A percentile compares a stretch with the other conserved stretches of the same genome.
Conservation (phyloP, 2,113 vertebrate species). For the Aegypius monachus region DNA sequence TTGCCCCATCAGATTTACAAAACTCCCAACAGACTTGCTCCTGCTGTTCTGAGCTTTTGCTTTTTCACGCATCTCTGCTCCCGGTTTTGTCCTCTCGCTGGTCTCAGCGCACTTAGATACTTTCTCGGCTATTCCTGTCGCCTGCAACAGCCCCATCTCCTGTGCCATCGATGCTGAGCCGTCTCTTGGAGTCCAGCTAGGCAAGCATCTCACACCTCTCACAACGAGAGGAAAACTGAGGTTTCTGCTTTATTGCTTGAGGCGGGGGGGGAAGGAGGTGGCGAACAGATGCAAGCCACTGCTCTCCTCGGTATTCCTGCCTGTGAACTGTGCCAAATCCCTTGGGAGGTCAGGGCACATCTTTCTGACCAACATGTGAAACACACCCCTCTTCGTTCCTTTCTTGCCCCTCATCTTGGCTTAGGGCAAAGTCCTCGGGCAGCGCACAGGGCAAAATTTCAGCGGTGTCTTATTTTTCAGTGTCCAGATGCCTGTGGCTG, state of each 20-base stretch:
- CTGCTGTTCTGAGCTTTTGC: background rate
- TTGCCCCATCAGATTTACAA: background rate
- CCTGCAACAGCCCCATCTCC: background rate
- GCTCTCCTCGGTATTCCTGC: background rate
- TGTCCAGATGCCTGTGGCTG: background rate
- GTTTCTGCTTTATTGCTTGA: background rate
- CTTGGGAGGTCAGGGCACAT: background rate
- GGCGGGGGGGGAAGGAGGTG: background rate
- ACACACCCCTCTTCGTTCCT: background rate
- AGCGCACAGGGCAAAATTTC: background rate
- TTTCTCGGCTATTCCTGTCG: background rate
- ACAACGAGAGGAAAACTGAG: background rate
- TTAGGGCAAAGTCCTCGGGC: background rate
- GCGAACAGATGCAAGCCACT: background rate
- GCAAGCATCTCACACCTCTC: background rate
- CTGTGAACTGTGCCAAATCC: background rate
- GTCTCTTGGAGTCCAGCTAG: background rate
- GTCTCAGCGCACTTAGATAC: background rate
- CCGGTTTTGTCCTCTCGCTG: background rate
- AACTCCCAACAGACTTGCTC: background rate
- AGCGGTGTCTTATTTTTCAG: background rate
- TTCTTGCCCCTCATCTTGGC: background rate
- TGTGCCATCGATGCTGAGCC: fast-evolving
- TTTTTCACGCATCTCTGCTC: background rate
- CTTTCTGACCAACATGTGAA: background rate